Percentiles rank a stretch among this genome's conserved stretches.
phyloP scores from a whole-genome alignment of 2,113 vertebrate species.

The Zosterops lateralis region DNA sequence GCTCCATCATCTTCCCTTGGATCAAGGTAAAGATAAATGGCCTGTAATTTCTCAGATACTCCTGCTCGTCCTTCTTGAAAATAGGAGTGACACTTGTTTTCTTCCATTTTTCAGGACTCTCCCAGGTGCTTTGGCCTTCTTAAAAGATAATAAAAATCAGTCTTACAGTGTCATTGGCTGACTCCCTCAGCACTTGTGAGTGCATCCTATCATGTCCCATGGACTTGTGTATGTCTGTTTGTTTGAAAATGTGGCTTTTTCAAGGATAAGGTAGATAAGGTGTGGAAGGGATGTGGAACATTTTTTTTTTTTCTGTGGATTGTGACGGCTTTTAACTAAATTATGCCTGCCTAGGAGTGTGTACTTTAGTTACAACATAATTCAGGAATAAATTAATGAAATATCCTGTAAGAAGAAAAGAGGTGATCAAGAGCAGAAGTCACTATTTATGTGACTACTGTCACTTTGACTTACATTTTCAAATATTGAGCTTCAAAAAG shows the following conservation, averaged over 20 bases:
- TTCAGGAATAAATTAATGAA: neutral
- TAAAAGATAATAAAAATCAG: neutral
- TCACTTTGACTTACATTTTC: neutral
- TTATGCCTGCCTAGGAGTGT: neutral
- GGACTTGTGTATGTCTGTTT: neutral
- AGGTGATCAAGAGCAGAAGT: neutral
- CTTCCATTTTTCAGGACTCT: neutral
- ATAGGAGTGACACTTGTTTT: neutral
- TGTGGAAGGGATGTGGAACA: neutral
- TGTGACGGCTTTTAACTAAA: neutral
- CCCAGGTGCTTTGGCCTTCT: neutral
- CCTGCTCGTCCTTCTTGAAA: neutral
- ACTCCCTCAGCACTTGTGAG: neutral
- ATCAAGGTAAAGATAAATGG: neutral
- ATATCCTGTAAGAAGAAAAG: neutral
- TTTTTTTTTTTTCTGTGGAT: neutral
- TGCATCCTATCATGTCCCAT: neutral
- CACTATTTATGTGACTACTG: neutral
- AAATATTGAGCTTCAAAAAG: neutral
- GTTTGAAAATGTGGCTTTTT: neutral
- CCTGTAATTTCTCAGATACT: neutral
- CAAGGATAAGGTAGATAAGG: neutral
- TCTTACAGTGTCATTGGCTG: neutral
- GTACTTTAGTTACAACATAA: neutral
- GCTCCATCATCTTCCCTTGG: neutral